Evolutionary conservation across 2,797 vertebrate genomes (phyloP), one percentile per base, ranked within the genome.

Genomic region (Sphenodon punctatus): DNA sequence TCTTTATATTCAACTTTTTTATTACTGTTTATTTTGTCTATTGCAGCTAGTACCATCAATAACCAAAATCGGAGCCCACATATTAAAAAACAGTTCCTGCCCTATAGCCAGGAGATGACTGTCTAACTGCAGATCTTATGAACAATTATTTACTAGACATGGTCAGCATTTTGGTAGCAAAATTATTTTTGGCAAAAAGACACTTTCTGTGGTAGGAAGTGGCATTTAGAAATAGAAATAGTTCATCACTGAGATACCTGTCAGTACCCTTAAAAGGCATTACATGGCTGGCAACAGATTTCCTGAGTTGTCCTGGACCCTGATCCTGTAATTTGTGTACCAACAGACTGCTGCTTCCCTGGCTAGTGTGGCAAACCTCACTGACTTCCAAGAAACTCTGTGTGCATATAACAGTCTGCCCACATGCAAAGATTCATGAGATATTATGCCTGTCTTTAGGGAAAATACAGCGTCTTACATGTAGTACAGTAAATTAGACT

Each of bases 401-500:
- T 43, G 10, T 55, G 34, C 75, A 56, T 59, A 72, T 82, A 19
- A 15, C 6, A 12, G 3, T n/a, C 4, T 61, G 43, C 49, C 32
- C 64, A 2, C 36, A 20, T 46, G 27, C 34, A 73, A 59, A 63
- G 73, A 6, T 11, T 58, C 59, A 19, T 63, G 63, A 59, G 45
- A 5, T 25, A 23, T 70, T 59, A 8, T 2, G 27, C 13, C 0
- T 0, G 30, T 55, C 8, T 55, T 55, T 32, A 56, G 49, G 49
- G 71, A 71, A 72, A 10, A 49, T 32, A 51, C 3, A 23, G 5
- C 59, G 11, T 5, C 43, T 82, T 23, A 7, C 46, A 34, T 16
- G 55, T 10, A 58, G 7, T 39, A 7, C 10, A 76, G 8, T 19
- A 49, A n/a, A n/a, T n/a, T n/a, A n/a, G n/a, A n/a, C n/a, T n/a